phyloP scores from a whole-genome alignment of 2,797 vertebrate species.

The Megaceryle alcyon region DNA sequence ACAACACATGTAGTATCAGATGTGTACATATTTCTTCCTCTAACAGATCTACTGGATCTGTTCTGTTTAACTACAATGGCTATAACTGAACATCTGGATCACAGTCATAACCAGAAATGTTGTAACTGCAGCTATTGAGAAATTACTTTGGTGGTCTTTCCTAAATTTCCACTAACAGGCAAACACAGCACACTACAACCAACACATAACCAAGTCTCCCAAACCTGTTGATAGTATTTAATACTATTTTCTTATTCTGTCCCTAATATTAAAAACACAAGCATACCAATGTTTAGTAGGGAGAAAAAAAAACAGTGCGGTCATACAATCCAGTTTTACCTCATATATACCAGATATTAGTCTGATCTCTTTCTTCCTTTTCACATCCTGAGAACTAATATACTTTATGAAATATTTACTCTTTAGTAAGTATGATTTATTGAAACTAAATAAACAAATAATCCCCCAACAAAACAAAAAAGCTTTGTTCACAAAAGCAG shows the following conservation, averaged over 20 bases:
- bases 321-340: background rate
- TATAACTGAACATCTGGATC: background rate
- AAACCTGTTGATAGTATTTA: background rate
- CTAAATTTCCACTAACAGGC: background rate
- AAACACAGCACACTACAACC: background rate
- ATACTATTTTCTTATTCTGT: background rate
- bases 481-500: background rate
- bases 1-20: background rate
- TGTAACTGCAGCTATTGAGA: background rate
- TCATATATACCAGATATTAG: rapidly evolving
- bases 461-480: rapidly evolving
- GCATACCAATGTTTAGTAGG: rapidly evolving
- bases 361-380: background rate
- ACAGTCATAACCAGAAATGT: background rate
- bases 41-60: background rate
- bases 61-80: background rate
- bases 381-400: background rate
- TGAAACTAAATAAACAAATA: background rate
- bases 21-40: background rate
- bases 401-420: too few relatives aligned
- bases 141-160: background rate
- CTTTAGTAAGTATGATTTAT: background rate
- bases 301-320: rapidly evolving
- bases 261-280: background rate
- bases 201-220: background rate